Evolutionary conservation across 1,140 invertebrate species (phyloP), one percentile per base, ranked within the genome.

Genomic region (Tetragonula clypearis): DNA sequence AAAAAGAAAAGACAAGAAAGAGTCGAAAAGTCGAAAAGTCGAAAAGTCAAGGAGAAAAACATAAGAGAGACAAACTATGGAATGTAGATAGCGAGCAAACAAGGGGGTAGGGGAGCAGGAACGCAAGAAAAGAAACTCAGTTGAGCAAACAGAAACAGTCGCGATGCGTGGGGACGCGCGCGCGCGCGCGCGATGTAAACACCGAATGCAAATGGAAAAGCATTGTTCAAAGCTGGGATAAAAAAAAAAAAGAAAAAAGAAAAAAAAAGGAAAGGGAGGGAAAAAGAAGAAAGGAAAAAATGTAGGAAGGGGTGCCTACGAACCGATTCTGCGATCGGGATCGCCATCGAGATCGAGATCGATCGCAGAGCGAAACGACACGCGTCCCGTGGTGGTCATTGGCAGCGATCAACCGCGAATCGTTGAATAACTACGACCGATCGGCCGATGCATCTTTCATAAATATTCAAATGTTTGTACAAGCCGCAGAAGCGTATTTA

Each of bases 401-500:
- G 60, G 30, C 53, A 79, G 56, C 83, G 78, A 82, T 88, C 76
- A n/a, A 62, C 56, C 21, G 17, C 72, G 66, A 35, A 35, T 78
- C 62, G 60, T 79, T 14, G 58, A 84, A 84, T 69, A 73, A 55
- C n/a, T 58, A 62, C 78, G n/a, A 49, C 55, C 49, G 58, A 58
- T 73, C 66, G 68, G 49, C 9, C 35, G 60, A 75, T 76, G 78
- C 77, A 82, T 74, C 75, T 74, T 86, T 86, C 87, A 88, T 88
- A 88, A 88, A 88, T 88, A 88, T 88, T 88, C 87, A 88, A 86
- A 88, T 86, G 87, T 88, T 88, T 88, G 82, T 86, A 86, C 79
- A 60, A 60, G 71, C 19, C n/a, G 35, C 62, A 55, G 56, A 41
- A 69, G 71, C 86, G 74, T 87, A 56, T 82, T 68, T 69, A 77